Evolutionary conservation across 2,888 invertebrate genomes (phyloP).

Genomic region (Morpho helenor): DNA sequence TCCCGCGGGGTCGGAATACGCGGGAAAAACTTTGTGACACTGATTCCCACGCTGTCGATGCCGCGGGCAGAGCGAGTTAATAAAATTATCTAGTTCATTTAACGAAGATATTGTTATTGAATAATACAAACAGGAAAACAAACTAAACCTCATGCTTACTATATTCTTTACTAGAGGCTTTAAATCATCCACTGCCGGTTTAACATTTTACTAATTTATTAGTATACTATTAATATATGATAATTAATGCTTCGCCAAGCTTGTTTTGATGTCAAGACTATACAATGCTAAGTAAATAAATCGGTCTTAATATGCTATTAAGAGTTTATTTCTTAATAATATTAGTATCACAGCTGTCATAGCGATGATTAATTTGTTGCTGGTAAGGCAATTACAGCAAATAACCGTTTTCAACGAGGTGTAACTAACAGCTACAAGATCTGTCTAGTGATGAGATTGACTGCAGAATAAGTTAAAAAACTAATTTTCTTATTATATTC

Average conservation of each 20-base stretch:
- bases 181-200: neutral
- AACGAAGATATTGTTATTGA: no score
- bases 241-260: constrained; percentile 14
- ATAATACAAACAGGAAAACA: no score
- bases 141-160: no score
- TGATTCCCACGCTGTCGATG: no score
- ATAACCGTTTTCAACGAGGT: constrained; percentile 53
- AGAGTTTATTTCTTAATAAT: constrained; percentile 50
- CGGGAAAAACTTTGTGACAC: no score
- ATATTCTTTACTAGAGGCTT: no score
- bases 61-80: no score
- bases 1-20: no score
- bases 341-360: constrained; percentile 57
- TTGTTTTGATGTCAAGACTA: constrained; percentile 20
- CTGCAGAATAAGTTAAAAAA: no score
- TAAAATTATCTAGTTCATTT: no score
- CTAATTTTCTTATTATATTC: no score
- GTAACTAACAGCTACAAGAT: constrained; percentile 31
- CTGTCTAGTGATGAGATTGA: no score
- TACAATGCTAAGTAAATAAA: constrained; percentile 31
- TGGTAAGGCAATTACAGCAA: constrained; percentile 60
- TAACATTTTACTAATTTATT: neutral
- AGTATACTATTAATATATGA: constrained; percentile 3
- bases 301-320: constrained; percentile 39
- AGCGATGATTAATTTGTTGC: constrained; percentile 69